Base-by-base conservation (phyloP, 2,888 invertebrate species). In the Phasia obesa region DNA sequence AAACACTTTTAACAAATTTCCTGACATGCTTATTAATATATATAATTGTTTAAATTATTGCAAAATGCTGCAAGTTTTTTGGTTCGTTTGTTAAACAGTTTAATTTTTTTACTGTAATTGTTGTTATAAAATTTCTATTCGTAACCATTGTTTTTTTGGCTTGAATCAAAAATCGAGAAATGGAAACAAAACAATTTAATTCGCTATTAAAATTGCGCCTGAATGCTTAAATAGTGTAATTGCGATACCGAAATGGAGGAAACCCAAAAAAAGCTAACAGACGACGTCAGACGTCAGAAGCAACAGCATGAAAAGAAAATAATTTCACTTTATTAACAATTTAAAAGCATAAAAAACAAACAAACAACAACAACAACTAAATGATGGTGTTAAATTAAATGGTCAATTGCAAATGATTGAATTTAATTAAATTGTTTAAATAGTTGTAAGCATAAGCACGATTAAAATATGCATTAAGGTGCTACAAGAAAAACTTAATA, bases 321-420 rank as follows among this genome's bases (percentile, higher is more conserved):
- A 79, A 71, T 83, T 83, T 83, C 79, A 71, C 79, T 83, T 75
- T 27, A 78, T 59, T 51, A 75, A 75, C 71, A 65, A 27, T 47
- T 65, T 57, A 74, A 49, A 69, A 78, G 57, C 23, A 35, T 5
- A 35, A 38, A n/a, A 35, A 59, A 2, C 13, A 9, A 31, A 44
- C n/a, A n/a, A n/a, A n/a, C n/a, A n/a, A n/a, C n/a, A n/a, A 55
- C 17, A 55, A 64, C 47, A 23, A 6, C 38, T 42, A 42, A 51
- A 42, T 21, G 11, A 51, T 42, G 19, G 62, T 47, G 49, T 59
- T 78, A 35, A 78, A 62, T 53, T 11, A 60, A 60, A 44, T 65
- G 79, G 65, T 60, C 73, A 71, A 67, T 73, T 79, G 53, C 59
- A 49, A 53, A 78, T 44, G 42, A 65, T 59, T 74, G n/a, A 4